Conservation (phyloP, 2,797 vertebrate species). For the Tarsius wallacei region DNA sequence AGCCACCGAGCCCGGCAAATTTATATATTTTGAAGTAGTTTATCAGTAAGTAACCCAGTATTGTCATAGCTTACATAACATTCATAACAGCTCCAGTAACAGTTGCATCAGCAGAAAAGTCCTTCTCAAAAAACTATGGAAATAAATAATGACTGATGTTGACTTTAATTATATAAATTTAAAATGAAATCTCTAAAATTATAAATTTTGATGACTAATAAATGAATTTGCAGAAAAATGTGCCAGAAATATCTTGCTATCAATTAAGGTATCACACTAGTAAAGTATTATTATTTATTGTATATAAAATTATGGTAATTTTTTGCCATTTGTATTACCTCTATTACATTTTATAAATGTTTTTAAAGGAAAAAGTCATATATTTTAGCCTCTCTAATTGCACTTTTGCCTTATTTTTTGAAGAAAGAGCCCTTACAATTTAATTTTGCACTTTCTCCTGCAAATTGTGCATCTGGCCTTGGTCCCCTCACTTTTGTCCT, state of each 20-base stretch:
- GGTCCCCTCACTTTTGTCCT: not conserved
- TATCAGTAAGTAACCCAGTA: not conserved
- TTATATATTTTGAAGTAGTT: slow-evolving; percentile 53
- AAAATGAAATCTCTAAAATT: slow-evolving; percentile 56
- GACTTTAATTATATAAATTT: slow-evolving; percentile 45
- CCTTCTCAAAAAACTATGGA: not conserved
- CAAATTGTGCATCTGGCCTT: not conserved
- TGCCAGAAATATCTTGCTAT: slow-evolving; percentile 1
- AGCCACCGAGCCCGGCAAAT: too few relatives aligned
- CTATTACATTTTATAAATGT: not conserved
- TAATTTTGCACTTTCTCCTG: not conserved
- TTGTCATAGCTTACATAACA: not conserved
- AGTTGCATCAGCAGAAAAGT: slow-evolving; percentile 29
- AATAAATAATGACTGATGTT: not conserved
- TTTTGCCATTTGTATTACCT: not conserved
- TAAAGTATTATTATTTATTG: slow-evolving; percentile 25
- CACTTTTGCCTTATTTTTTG: slow-evolving; percentile 28
- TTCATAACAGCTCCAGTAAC: not conserved
- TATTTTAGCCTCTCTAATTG: slow-evolving; percentile 13
- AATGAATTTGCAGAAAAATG: slow-evolving; percentile 45
- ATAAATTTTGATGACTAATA: not conserved
- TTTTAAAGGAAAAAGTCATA: slow-evolving; percentile 9
- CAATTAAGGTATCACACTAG: not conserved
- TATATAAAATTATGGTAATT: slow-evolving; percentile 40
- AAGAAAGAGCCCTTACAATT: not conserved